Conservation (phyloP, 2,113 vertebrate species). For the Noctilio leporinus region DNA sequence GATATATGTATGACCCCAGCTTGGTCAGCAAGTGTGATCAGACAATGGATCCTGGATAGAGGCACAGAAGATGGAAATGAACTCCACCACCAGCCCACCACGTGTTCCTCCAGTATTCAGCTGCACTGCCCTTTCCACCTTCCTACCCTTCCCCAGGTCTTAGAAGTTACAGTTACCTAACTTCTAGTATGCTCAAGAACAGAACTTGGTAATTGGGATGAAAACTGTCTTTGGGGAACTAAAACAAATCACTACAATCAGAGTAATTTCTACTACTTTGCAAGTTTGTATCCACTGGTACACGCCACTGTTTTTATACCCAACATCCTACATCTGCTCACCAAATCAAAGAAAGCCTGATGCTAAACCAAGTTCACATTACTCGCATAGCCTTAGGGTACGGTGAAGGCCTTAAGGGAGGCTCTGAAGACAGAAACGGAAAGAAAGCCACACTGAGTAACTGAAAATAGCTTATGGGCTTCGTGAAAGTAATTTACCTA, state of each 20-base stretch:
- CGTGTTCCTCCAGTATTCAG: neutral
- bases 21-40: conserved; percentile 89
- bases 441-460: neutral
- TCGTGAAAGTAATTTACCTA: neutral
- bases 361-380: neutral
- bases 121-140: neutral
- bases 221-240: neutral
- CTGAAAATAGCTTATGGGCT: neutral
- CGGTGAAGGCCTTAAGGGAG: neutral
- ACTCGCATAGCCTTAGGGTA: neutral
- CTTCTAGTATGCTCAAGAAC: neutral
- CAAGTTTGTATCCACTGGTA: neutral
- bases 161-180: neutral
- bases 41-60: conserved; percentile 84
- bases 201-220: neutral
- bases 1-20: neutral
- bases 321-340: neutral
- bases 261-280: neutral
- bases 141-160: neutral
- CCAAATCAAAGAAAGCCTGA: neutral
- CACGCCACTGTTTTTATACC: neutral
- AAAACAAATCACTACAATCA: neutral
- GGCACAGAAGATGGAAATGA: neutral
- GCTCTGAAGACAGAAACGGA: neutral
- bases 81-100: neutral